Evolutionary conservation across 1,140 invertebrate species (phyloP), one percentile per base, ranked within the genome.

Genomic region (Paralvinella palmiformis): DNA sequence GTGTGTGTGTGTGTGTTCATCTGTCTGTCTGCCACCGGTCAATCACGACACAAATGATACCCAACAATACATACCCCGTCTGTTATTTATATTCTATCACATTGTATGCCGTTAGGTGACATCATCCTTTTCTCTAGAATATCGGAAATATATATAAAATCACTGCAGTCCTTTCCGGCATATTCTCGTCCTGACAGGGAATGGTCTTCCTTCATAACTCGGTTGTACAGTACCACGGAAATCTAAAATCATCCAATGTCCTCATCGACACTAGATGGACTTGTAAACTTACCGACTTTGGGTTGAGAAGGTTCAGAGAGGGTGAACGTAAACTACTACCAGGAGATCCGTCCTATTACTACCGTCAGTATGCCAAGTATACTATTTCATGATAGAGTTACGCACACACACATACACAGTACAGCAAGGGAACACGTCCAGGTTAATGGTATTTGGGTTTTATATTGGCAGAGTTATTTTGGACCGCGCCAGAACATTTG

Each of bases 401-500:
- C 44, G 10, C 44, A 24, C 10, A 2, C 44, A 48, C 44, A 48
- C 44, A 48, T 2, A 48, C 44, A 24, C 44, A 48, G 2, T 2
- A 48, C 44, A n/a, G 3, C 45, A 48, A n/a, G 45, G n/a, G 27
- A n/a, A 48, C 45, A 48, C 45, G 45, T 24, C 20, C 13, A 48
- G n/a, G 37, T 44, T 44, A 13, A 13, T 13, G 37, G n/a, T n/a
- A 44, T n/a, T 41, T 15, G 0, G 1, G 37, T 44, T 1, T n/a
- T n/a, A 13, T 15, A n/a, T 44, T 13, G 13, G n/a, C 27, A 81
- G 79, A 76, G 83, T 85, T 94, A 75, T 85, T 98, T 71, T 98
- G 96, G 95, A 94, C 90, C 80, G 92, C 95, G 24, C 96, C 96
- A 15, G 96, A 99, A 79, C 78, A 96, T 29, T 80, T 99, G 63